A percentile compares a stretch with the other conserved stretches of the same genome.
phyloP scores from a whole-genome alignment of 1,140 invertebrate genomes.

The Drosophila suzukii region DNA sequence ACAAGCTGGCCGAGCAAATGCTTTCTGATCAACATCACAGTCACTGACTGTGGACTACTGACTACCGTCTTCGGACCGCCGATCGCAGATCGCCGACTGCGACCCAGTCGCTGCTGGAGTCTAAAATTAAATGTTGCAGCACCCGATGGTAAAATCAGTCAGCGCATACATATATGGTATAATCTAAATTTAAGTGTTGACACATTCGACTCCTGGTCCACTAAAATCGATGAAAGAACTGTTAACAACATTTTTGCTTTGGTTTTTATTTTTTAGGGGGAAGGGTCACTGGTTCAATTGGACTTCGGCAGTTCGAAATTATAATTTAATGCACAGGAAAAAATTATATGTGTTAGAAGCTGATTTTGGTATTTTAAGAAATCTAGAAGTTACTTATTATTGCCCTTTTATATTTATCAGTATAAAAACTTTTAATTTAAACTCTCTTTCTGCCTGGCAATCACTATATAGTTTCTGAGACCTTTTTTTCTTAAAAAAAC shows the following conservation, averaged over 20 bases:
- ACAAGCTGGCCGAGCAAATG: slow-evolving; percentile 71
- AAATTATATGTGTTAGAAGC: neutral
- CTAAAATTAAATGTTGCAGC: slow-evolving; percentile 75
- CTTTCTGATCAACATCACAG: slow-evolving; percentile 48
- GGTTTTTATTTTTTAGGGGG: neutral
- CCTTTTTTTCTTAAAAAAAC: too few species aligned
- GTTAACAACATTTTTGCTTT: slow-evolving; percentile 21
- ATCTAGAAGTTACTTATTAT: too few species aligned
- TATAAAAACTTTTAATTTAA: too few species aligned
- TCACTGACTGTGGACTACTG: slow-evolving; percentile 24
- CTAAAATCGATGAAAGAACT: slow-evolving; percentile 45
- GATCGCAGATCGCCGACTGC: slow-evolving; percentile 36
- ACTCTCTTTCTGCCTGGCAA: too few species aligned
- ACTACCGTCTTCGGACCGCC: slow-evolving; percentile 8
- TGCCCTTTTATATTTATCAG: too few species aligned
- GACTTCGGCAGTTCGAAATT: neutral
- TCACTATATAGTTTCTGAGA: too few species aligned
- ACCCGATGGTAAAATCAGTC: slow-evolving; percentile 71
- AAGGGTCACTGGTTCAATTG: neutral
- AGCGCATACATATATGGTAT: slow-evolving; percentile 74
- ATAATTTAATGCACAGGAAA: neutral
- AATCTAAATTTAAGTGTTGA: slow-evolving; percentile 83
- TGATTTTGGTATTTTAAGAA: too few species aligned
- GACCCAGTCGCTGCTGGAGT: slow-evolving; percentile 31
- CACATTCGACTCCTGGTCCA: slow-evolving; percentile 57